Evolutionary conservation across 2,113 vertebrate genomes (phyloP).

Genomic region (Chitala chitala): DNA sequence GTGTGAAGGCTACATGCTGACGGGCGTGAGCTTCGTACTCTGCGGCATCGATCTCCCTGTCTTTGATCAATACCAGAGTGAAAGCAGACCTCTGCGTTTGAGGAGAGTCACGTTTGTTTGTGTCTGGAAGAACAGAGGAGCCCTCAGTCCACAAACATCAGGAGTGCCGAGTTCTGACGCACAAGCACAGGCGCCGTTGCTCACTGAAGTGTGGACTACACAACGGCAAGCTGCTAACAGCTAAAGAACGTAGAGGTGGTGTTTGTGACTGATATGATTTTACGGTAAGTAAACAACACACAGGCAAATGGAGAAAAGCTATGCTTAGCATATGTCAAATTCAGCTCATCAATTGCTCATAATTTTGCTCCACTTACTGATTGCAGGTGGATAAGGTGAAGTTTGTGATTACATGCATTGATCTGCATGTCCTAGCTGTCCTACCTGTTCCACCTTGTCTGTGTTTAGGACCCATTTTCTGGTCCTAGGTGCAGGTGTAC

Average conservation of each 20-base stretch:
- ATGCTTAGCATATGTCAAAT: no score
- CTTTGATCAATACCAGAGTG: conserved; percentile 5
- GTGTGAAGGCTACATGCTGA: neutral
- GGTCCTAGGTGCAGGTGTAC: neutral
- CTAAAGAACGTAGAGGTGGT: no score
- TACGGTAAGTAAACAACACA: no score
- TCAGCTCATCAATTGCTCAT: no score
- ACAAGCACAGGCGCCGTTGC: no score
- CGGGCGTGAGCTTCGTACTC: neutral
- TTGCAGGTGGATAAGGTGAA: neutral
- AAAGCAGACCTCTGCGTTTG: neutral
- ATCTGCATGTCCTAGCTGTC: neutral
- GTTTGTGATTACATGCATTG: neutral
- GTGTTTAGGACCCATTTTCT: neutral
- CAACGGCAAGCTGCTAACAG: no score
- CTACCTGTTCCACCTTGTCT: conserved; percentile 12
- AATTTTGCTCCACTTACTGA: neutral
- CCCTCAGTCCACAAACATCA: neutral
- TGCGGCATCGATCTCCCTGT: neutral
- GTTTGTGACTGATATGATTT: no score
- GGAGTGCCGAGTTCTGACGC: no score
- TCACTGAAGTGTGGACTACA: no score
- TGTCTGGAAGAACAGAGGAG: neutral
- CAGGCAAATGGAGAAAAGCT: no score
- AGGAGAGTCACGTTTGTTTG: neutral